These are phyloP conservation scores for Dinothrombium tinctorium DNA, from an alignment of 1,140 invertebrate genomes.

Conservation along the genomic window DNA sequence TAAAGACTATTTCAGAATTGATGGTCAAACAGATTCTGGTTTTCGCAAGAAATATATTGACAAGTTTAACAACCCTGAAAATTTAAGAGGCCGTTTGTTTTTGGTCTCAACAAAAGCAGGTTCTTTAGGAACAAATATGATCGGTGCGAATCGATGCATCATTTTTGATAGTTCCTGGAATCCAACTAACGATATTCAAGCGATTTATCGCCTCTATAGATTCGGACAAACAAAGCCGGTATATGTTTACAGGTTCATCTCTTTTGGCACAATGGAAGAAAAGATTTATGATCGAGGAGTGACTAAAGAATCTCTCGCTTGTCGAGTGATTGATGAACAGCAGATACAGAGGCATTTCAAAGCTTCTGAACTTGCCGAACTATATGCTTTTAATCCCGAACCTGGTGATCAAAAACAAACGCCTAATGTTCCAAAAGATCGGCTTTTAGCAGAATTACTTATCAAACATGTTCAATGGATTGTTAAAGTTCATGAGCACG, in stretches of 20 bases:
- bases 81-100: slow-evolving; percentile 49
- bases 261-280: slow-evolving; percentile 30
- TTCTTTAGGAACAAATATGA: slow-evolving; percentile 63
- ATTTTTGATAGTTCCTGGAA: slow-evolving; percentile 99
- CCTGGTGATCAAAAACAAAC: slow-evolving; percentile 21
- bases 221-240: slow-evolving; percentile 86
- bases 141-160: slow-evolving; percentile 83
- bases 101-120: slow-evolving; percentile 65
- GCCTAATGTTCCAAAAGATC: slow-evolving; percentile 30
- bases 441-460: slow-evolving; percentile 59
- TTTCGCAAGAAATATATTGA: slow-evolving; percentile 91
- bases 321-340: slow-evolving; percentile 89
- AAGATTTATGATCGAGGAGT: slow-evolving; percentile 88
- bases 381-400: slow-evolving; percentile 59
- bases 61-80: slow-evolving; percentile 75
- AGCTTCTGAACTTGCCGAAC: slow-evolving; percentile 54
- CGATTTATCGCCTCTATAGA: slow-evolving; percentile 86
- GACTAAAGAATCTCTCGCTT: slow-evolving; percentile 52
- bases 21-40: slow-evolving; percentile 75
- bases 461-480: slow-evolving; percentile 40
- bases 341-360: slow-evolving; percentile 90
- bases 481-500: slow-evolving; percentile 68
- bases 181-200: slow-evolving; percentile 96
- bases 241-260: slow-evolving; percentile 85
- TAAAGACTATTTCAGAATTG: slow-evolving; percentile 68